Conservation (phyloP, 1,140 invertebrate species). For the Chionoecetes opilio region DNA sequence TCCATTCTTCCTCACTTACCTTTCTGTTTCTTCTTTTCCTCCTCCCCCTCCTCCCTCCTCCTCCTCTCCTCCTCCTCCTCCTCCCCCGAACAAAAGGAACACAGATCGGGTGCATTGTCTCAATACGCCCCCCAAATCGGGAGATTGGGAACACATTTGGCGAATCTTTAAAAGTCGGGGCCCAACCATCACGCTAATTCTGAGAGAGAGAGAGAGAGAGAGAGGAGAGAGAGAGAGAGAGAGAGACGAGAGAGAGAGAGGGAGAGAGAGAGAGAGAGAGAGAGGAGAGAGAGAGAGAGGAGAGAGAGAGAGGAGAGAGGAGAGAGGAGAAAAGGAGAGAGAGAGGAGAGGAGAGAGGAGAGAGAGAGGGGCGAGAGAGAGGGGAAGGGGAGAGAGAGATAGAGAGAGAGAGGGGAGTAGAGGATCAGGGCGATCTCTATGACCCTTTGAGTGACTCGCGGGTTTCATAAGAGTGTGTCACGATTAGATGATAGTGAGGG, state of each 20-base stretch:
- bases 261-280: background rate
- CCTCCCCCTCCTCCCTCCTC: background rate
- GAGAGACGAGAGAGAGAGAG: too few species aligned
- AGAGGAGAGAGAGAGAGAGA: constrained; percentile 10
- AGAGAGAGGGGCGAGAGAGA: constrained; percentile 1
- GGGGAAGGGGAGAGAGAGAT: background rate
- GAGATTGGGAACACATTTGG: background rate
- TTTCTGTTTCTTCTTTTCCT: background rate
- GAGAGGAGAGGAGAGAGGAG: background rate
- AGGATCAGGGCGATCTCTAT: background rate
- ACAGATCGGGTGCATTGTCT: background rate
- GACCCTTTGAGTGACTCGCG: too few species aligned
- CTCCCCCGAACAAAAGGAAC: background rate
- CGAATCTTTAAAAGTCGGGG: background rate
- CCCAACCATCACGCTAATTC: too few species aligned
- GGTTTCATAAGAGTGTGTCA: too few species aligned
- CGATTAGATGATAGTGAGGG: too few species aligned
- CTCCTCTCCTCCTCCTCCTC: background rate
- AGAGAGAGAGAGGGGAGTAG: constrained; percentile 30
- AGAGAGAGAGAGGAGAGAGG: background rate
- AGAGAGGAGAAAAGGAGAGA: constrained; percentile 20
- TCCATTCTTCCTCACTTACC: too few species aligned
- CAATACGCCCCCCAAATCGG: background rate
- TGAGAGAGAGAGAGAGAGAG: constrained; percentile 36
- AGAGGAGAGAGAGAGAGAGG: background rate